A percentile compares a stretch with the other conserved stretches of the same genome.
These are phyloP conservation scores for Linnaemya tessellans DNA, from an alignment of 2,888 invertebrate genomes.

Conservation along the genomic window DNA sequence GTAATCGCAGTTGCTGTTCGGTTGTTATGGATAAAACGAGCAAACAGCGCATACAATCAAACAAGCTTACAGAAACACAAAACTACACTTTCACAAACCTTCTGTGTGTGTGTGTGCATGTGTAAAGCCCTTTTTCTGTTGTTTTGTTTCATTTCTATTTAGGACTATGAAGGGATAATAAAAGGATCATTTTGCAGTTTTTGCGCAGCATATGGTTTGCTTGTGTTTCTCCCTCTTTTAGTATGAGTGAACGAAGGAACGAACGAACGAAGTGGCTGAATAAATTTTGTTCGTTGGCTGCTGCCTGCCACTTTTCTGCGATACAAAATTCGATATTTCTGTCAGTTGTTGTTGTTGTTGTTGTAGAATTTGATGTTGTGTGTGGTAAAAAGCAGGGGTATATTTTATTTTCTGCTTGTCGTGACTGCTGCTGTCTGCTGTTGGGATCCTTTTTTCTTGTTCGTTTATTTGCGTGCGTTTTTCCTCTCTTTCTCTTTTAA, in stretches of 20 bases:
- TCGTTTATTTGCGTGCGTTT: slow-evolving; percentile 55
- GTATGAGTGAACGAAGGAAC: slow-evolving; percentile 20
- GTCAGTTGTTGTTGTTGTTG: neutral
- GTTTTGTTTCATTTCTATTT: slow-evolving; percentile 19
- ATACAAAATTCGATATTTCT: slow-evolving; percentile 47
- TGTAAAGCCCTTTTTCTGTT: slow-evolving; percentile 29
- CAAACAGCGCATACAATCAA: slow-evolving; percentile 1
- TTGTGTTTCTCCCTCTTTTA: slow-evolving; percentile 29
- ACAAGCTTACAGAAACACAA: slow-evolving; percentile 6
- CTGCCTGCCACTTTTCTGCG: neutral
- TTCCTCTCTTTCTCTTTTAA: slow-evolving; percentile 57
- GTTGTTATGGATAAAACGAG: slow-evolving; percentile 43
- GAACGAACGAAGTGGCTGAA: neutral
- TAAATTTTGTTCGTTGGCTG: slow-evolving; percentile 1
- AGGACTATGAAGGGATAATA: slow-evolving; percentile 57
- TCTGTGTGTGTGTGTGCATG: neutral
- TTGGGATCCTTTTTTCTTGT: slow-evolving; percentile 66
- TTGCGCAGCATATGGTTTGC: slow-evolving; percentile 69
- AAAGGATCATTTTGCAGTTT: slow-evolving; percentile 72
- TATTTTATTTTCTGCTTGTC: slow-evolving; percentile 40
- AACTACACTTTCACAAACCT: neutral
- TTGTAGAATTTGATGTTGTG: slow-evolving; percentile 15
- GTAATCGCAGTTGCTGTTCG: no score
- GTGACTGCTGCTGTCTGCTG: slow-evolving; percentile 25
- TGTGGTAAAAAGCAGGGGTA: slow-evolving; percentile 31